phyloP scores from a whole-genome alignment of 2,113 vertebrate genomes.

The Poeciliopsis prolifica region DNA sequence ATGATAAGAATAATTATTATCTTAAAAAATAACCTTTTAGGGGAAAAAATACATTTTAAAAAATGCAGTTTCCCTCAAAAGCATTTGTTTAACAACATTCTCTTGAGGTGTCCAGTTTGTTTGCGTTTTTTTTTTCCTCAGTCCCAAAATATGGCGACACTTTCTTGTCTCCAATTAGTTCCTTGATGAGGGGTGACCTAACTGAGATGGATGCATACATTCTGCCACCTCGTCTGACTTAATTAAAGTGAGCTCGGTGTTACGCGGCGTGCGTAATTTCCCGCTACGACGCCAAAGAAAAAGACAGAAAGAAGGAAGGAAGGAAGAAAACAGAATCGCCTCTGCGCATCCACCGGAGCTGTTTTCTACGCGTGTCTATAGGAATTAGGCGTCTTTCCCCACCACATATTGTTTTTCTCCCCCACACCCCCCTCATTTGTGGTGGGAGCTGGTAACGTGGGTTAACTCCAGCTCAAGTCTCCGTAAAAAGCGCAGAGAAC shows the following conservation, averaged over 20 bases:
- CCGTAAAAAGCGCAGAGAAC: conserved; percentile 83
- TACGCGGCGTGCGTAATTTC: conserved; percentile 63
- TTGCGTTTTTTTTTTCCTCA: not conserved
- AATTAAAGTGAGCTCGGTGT: conserved; percentile 47
- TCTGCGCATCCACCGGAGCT: not conserved
- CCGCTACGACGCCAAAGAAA: conserved; percentile 30
- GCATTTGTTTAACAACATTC: not conserved
- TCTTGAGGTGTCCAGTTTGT: not conserved
- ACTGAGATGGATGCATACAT: conserved; percentile 23
- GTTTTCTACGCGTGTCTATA: conserved; percentile 57
- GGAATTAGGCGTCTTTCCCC: conserved; percentile 77
- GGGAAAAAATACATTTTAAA: too few species aligned
- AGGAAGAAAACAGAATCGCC: conserved; percentile 16
- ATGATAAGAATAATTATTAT: too few species aligned
- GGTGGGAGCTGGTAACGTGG: conserved; percentile 86
- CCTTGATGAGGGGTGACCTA: conserved; percentile 15
- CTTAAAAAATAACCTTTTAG: too few species aligned
- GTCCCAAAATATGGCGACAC: conserved; percentile 4
- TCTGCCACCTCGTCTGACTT: conserved; percentile 25
- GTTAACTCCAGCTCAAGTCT: conserved; percentile 88
- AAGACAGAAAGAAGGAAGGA: not conserved
- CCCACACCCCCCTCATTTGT: conserved; percentile 63
- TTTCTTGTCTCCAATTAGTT: conserved; percentile 39
- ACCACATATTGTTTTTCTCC: conserved; percentile 72
- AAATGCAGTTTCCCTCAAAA: not conserved